phyloP scores from a whole-genome alignment of 1,140 invertebrate genomes.

The Tetraneura akinire region DNA sequence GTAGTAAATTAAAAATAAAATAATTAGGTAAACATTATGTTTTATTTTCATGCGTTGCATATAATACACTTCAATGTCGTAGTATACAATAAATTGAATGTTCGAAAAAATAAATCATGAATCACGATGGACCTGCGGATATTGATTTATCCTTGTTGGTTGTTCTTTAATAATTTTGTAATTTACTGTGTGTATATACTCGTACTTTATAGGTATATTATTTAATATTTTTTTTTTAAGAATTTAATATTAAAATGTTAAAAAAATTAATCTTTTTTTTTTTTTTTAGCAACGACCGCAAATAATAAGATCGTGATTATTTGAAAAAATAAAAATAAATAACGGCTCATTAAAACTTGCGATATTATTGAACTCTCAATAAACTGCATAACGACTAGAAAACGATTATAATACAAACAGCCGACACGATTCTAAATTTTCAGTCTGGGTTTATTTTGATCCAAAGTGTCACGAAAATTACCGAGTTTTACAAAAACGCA shows the following conservation, averaged over 20 bases:
- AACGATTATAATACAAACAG: not conserved
- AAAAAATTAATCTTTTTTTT: not conserved
- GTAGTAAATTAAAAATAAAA: too few species aligned
- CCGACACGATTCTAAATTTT: constrained; percentile 18
- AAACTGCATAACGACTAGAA: constrained; percentile 1
- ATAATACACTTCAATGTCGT: not conserved
- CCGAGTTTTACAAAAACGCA: too few species aligned
- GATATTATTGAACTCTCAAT: not conserved
- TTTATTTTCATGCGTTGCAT: not conserved
- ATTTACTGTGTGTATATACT: not conserved
- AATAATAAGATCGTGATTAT: not conserved
- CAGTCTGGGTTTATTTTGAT: not conserved
- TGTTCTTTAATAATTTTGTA: not conserved
- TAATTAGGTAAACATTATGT: not conserved
- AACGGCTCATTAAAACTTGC: not conserved
- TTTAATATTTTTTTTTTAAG: too few species aligned
- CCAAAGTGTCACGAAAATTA: not conserved
- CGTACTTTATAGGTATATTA: not conserved
- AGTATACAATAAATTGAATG: not conserved
- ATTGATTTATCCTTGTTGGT: not conserved
- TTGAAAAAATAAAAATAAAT: constrained; percentile 4
- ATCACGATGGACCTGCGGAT: too few species aligned
- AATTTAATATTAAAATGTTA: not conserved
- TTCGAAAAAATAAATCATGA: not conserved
- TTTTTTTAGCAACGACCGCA: not conserved